phyloP scores from a whole-genome alignment of 2,113 vertebrate species.

The Aleadryas rufinucha region DNA sequence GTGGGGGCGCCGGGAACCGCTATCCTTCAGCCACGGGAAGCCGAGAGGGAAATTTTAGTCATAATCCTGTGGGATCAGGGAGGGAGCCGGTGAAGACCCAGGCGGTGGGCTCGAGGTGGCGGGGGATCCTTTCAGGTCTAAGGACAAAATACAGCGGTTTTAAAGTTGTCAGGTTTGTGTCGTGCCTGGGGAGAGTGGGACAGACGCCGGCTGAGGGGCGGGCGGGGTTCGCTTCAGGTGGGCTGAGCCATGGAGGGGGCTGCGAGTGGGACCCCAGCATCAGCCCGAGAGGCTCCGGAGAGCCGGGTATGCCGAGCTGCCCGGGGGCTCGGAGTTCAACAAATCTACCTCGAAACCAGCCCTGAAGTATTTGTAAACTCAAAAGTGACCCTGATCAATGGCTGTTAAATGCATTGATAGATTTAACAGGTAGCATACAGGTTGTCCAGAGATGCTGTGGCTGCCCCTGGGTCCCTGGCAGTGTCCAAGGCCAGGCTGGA shows the following conservation, averaged over 20 bases:
- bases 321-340: neutral
- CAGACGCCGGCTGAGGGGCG: neutral
- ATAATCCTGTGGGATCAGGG: neutral
- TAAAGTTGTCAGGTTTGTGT: neutral
- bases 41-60: neutral
- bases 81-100: neutral
- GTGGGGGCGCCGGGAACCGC: neutral
- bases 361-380: neutral
- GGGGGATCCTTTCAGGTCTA: accelerated
- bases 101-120: neutral
- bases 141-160: accelerated
- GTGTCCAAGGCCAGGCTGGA: neutral
- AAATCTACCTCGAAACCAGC: neutral
- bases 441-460: neutral
- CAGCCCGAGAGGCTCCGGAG: neutral
- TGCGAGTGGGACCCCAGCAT: neutral
- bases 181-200: accelerated
- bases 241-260: neutral
- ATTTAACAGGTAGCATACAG: too few species aligned
- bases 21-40: neutral
- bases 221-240: neutral
- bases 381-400: neutral
- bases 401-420: neutral
- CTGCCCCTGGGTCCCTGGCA: neutral
- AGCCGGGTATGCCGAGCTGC: neutral